Evolutionary conservation across 2,113 vertebrate genomes (phyloP).

Genomic region (Tragulus kanchil): DNA sequence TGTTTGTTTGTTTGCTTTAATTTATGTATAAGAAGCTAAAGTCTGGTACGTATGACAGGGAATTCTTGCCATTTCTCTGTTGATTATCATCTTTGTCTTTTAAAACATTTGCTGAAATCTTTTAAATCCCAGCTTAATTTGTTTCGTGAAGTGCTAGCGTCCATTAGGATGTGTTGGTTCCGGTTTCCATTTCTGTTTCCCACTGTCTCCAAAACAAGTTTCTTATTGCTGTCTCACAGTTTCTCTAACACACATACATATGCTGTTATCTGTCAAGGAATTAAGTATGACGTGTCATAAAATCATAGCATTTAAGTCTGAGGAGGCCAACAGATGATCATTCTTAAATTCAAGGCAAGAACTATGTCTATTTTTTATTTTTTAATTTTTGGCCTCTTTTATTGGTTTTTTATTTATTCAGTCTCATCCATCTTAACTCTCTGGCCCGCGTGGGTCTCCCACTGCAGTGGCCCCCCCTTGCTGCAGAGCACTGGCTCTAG

Average conservation of each 20-base stretch:
- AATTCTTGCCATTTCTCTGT: constrained; percentile 55
- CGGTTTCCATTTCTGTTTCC: background rate
- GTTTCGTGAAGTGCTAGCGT: constrained; percentile 9
- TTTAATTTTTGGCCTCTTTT: no score
- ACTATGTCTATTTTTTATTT: background rate
- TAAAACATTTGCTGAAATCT: constrained; percentile 59
- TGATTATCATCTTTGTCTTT: constrained; percentile 69
- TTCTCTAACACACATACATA: background rate
- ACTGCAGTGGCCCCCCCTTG: no score
- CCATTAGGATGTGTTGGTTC: background rate
- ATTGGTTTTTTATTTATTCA: no score
- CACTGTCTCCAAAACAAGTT: background rate
- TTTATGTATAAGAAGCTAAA: constrained; percentile 61
- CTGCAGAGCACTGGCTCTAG: no score
- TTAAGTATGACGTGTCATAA: background rate
- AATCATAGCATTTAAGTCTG: background rate
- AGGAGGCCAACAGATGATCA: background rate
- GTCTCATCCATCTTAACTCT: no score
- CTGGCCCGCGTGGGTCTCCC: no score
- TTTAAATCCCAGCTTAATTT: constrained; percentile 21
- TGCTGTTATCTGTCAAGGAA: background rate
- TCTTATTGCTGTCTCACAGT: background rate
- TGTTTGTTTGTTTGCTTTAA: constrained; percentile 45
- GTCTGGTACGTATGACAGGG: constrained; percentile 21
- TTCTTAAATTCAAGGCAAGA: background rate